Evolutionary conservation across 2,113 vertebrate genomes (phyloP), one percentile per base, ranked within the genome.

Genomic region (Agapornis roseicollis): DNA sequence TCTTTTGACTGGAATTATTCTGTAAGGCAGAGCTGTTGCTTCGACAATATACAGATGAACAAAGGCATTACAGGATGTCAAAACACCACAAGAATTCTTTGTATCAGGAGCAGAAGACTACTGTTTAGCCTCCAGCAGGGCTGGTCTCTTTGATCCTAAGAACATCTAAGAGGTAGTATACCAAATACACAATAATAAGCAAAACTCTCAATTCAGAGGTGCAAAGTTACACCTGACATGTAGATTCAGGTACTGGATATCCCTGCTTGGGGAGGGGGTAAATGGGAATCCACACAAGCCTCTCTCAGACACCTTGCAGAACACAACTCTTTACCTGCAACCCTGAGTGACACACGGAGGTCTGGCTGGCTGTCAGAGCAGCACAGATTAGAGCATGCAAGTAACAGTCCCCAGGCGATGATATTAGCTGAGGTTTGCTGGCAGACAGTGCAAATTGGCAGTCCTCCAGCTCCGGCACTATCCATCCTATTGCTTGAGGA

Each of bases 51-150:
- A 95, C 23, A 88, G 85, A 95, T 53, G 93, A 96, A 96, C 85
- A 94, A 95, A 95, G 89, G 86, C 65, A 89, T 81, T 93, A 93
- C 61, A 96, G 68, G 65, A 94, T 94, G 92, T 92, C 90, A 96
- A 95, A 94, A 92, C 41, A 96, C 90, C 92, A 90, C 72, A 93
- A 29, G 88, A 90, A 90, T 85, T 91, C 65, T 89, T 44, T 71
- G 5, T 58, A 92, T 64, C 72, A 89, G 64, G 66, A 95, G 70
- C 53, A 92, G 74, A 94, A 91, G 66, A 78, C 73, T 96, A 84
- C 47, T 53, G 89, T 92, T 96, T 96, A 96, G 95, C 95, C 89
- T 93, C 89, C 93, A 95, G 91, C 93, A 89, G 69, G 44, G 91
- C 73, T 90, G 35, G 69, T 84, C 91, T 92, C 89, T 89, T 89